Conservation (phyloP, 2,888 invertebrate species). For the Callyntrura sp. region DNA sequence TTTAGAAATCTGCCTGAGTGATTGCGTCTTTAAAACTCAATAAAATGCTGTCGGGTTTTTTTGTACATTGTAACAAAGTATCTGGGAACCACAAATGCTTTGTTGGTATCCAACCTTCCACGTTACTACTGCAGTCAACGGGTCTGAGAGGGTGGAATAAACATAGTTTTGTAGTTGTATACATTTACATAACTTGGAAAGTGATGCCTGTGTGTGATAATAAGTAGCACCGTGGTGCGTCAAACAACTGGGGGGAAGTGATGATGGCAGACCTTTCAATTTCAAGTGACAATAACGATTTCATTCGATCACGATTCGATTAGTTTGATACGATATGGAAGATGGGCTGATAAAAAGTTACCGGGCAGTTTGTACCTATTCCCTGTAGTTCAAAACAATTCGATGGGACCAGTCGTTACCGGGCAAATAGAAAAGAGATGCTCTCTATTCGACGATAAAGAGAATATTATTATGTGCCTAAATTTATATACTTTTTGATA, state of each 20-base stretch:
- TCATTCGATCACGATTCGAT: slow-evolving; percentile 35
- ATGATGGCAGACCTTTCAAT: neutral
- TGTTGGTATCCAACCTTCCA: too few relatives aligned
- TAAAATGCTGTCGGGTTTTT: too few relatives aligned
- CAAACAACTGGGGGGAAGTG: neutral
- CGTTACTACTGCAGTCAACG: too few relatives aligned
- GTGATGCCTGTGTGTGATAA: neutral
- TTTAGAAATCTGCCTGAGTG: neutral
- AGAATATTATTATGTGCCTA: slow-evolving; percentile 1
- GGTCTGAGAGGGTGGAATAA: too few relatives aligned
- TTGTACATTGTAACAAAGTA: too few relatives aligned
- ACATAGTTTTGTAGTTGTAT: too few relatives aligned
- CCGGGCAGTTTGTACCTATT: neutral
- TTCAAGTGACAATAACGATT: slow-evolving; percentile 11
- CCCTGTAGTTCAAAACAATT: neutral
- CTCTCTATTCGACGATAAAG: slow-evolving; percentile 3
- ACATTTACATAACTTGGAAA: neutral
- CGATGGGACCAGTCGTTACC: neutral
- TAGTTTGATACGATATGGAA: slow-evolving; percentile 5
- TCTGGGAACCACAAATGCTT: too few relatives aligned
- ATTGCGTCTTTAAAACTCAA: neutral
- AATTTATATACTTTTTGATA: slow-evolving; percentile 47
- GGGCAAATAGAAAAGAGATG: slow-evolving; percentile 34
- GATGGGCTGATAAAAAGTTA: neutral
- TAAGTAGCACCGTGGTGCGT: neutral